These are phyloP conservation scores for Drosophila emarginata DNA, from an alignment of 2,888 invertebrate species.

Conservation along the genomic window DNA sequence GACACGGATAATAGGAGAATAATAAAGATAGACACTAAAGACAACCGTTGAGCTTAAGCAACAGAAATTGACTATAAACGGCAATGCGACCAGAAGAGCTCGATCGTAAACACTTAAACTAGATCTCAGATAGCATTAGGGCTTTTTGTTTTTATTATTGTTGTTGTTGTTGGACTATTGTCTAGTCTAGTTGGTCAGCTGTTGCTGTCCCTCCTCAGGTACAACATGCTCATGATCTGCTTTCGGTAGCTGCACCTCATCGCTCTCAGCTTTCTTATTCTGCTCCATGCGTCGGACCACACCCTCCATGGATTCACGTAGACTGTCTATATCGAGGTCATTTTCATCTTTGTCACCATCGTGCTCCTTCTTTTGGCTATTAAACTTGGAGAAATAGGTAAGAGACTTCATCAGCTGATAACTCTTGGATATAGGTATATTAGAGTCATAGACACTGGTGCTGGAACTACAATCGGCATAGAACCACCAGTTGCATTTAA, in stretches of 20 bases:
- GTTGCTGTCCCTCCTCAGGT: constrained; percentile 61
- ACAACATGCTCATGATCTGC: constrained; percentile 63
- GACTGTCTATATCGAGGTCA: constrained; percentile 70
- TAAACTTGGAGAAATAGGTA: constrained; percentile 93
- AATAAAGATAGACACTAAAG: constrained; percentile 46
- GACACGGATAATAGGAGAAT: constrained; percentile 26
- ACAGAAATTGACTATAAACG: constrained; percentile 68
- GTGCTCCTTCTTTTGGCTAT: constrained; percentile 82
- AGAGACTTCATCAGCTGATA: constrained; percentile 95
- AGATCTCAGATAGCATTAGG: constrained; percentile 69
- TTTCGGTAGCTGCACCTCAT: constrained; percentile 33
- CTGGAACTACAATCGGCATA: constrained; percentile 95
- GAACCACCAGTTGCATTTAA: constrained; percentile 97
- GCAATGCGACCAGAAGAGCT: constrained; percentile 72
- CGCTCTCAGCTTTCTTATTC: constrained; percentile 41
- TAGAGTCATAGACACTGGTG: constrained; percentile 91
- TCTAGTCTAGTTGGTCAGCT: constrained; percentile 60
- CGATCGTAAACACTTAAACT: constrained; percentile 71
- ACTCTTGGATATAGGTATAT: constrained; percentile 94
- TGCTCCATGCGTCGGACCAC: constrained; percentile 60
- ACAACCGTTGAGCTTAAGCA: constrained; percentile 60
- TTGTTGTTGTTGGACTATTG: constrained; percentile 20
- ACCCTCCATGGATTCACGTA: constrained; percentile 76
- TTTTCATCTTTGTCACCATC: constrained; percentile 64
- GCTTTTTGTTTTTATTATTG: background rate